Percentiles rank a stretch among this genome's conserved stretches.
Conservation (phyloP, 1,140 invertebrate species). For the Drosophila navojoa region DNA sequence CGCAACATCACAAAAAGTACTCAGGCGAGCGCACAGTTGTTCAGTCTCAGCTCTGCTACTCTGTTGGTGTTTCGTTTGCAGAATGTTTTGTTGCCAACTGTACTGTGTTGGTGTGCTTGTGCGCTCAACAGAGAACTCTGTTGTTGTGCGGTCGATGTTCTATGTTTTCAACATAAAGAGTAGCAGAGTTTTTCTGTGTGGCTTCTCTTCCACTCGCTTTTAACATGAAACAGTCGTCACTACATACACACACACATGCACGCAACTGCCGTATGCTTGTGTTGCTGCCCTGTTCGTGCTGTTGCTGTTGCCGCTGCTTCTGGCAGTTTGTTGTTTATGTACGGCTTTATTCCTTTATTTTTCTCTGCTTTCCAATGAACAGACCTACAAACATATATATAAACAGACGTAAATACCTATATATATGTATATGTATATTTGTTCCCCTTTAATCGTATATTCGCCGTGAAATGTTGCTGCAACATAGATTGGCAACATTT, state of each 20-base stretch:
- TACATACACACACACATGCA: background rate
- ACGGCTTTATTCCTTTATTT: conserved; percentile 64
- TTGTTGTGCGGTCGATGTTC: conserved; percentile 55
- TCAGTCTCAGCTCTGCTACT: conserved; percentile 27
- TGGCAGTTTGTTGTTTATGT: conserved; percentile 59
- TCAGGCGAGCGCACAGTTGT: conserved; percentile 27
- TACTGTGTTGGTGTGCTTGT: conserved; percentile 44
- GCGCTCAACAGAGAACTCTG: conserved; percentile 54
- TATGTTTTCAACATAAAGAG: conserved; percentile 57
- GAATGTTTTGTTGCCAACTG: conserved; percentile 82
- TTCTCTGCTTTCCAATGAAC: conserved; percentile 17
- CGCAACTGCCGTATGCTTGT: conserved; percentile 36
- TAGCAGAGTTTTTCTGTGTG: conserved; percentile 37
- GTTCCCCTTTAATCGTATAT: conserved; percentile 19
- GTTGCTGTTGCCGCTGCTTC: conserved; percentile 23
- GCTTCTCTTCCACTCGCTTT: conserved; percentile 42
- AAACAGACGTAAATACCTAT: conserved; percentile 16
- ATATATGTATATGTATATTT: conserved; percentile 1
- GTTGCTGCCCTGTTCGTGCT: too few relatives aligned
- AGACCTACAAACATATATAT: background rate
- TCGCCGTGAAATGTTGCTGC: conserved; percentile 46
- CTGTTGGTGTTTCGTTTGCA: conserved; percentile 56
- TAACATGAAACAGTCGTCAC: conserved; percentile 50
- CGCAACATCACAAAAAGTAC: conserved; percentile 35
- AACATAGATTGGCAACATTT: conserved; percentile 34